Conservation (phyloP, 2,888 invertebrate species). For the Lasioglossum lativentre region DNA sequence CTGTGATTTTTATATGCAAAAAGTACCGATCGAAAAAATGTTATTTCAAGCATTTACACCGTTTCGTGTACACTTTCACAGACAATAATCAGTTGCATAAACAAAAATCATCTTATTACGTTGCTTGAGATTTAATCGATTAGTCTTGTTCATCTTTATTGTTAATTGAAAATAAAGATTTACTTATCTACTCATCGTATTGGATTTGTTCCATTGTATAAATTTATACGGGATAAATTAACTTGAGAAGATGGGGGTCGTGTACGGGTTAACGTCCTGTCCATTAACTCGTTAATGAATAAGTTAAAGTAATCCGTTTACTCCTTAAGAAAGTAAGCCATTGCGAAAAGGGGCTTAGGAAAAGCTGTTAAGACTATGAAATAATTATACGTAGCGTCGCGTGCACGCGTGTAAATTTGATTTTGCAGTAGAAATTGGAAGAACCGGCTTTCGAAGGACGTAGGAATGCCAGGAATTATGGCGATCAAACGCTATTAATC, state of each 20-base stretch:
- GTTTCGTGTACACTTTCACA: too few relatives aligned
- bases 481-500: conserved; percentile 29
- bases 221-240: background rate
- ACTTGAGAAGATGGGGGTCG: background rate
- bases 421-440: conserved; percentile 10
- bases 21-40: too few relatives aligned
- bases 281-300: background rate
- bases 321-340: background rate
- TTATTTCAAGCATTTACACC: too few relatives aligned
- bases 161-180: background rate
- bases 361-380: background rate
- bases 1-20: too few relatives aligned
- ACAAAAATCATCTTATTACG: too few relatives aligned
- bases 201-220: background rate
- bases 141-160: background rate
- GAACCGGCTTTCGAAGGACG: background rate
- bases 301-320: background rate
- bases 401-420: background rate
- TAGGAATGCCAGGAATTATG: background rate
- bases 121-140: too few relatives aligned
- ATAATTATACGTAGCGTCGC: background rate
- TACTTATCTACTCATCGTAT: background rate
- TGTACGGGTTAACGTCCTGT: background rate
- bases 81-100: too few relatives aligned
- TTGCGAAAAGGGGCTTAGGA: background rate